phyloP scores from a whole-genome alignment of 2,888 invertebrate genomes.

The Amiota mariae region DNA sequence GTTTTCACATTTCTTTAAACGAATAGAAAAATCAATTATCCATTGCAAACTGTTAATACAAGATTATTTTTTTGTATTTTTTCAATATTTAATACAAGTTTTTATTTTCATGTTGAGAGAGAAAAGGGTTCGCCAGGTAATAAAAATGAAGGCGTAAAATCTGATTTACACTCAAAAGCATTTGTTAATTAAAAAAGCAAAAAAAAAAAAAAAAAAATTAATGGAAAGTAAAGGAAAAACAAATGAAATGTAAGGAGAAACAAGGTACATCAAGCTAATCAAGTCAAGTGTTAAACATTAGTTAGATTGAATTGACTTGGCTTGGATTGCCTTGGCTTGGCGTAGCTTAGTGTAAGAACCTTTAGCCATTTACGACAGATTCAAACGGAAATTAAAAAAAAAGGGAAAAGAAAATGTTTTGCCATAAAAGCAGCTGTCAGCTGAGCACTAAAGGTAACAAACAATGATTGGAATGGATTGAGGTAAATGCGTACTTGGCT shows the following conservation, averaged over 20 bases:
- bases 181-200: slow-evolving; percentile 11
- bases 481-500: too few relatives aligned
- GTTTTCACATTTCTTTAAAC: slow-evolving; percentile 15
- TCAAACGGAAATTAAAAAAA: slow-evolving; percentile 26
- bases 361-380: neutral
- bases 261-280: neutral
- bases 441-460: slow-evolving; percentile 26
- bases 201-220: neutral
- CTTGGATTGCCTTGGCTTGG: too few relatives aligned
- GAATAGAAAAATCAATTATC: slow-evolving; percentile 19
- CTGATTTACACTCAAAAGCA: slow-evolving; percentile 3
- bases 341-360: too few relatives aligned
- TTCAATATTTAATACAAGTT: too few relatives aligned
- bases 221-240: neutral
- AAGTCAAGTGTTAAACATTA: slow-evolving; percentile 20
- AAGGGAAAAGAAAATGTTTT: neutral
- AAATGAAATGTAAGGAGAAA: neutral
- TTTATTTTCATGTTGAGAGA: neutral
- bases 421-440: slow-evolving; percentile 21
- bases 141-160: slow-evolving; percentile 6
- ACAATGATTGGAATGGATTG: too few relatives aligned
- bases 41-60: neutral
- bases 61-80: neutral
- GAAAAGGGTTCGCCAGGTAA: slow-evolving; percentile 10
- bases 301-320: neutral